Base-by-base conservation (phyloP, 1,140 invertebrate genomes). In the Drosophila kohkoa region DNA sequence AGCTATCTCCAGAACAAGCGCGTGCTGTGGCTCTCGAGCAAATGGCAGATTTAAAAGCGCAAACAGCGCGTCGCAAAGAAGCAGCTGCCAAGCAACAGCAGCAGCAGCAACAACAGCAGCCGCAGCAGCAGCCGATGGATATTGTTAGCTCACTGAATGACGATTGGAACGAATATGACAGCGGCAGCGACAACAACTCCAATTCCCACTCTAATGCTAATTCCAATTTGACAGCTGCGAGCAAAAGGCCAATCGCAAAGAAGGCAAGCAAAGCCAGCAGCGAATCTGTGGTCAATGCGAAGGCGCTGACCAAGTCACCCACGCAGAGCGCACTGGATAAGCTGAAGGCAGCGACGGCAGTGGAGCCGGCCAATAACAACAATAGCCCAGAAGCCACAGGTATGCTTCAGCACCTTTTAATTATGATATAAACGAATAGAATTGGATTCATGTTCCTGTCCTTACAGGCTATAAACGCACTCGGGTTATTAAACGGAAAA, bases 401-500 rank as follows among this genome's bases (percentile, higher is more conserved):
- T 85, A 62, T 43, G 45, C 3, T 10, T 28, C 11, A n/a, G 41
- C 41, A n/a, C 6, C 20, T 25, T 25, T 25, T 25, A 25, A 10
- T 3, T 5, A 2, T 3, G n/a, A 7, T 25, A 25, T 25, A 25
- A 15, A 38, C 3, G 5, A n/a, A 16, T 15, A 13, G 10, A 16
- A 3, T 13, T 6, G 1, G 13, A 45, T 5, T 28, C 2, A 1
- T 0, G 0, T 1, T 32, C 3, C 11, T 7, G 1, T 41, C 35
- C 38, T 75, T 62, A 2, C 57, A 82, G 85, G 88, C 1, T 88
- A 88, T 13, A 94, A 93, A 78, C 93, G 93, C 30, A 94, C 94
- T 20, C 93, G 95, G 71, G 93, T 95, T 35, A 95, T 95, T 10
- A 95, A 95, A 82, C 94, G 94, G 55, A 95, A 95, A 92, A 94